Base-by-base conservation (phyloP, 2,888 invertebrate species). In the Spilosoma lubricipeda region DNA sequence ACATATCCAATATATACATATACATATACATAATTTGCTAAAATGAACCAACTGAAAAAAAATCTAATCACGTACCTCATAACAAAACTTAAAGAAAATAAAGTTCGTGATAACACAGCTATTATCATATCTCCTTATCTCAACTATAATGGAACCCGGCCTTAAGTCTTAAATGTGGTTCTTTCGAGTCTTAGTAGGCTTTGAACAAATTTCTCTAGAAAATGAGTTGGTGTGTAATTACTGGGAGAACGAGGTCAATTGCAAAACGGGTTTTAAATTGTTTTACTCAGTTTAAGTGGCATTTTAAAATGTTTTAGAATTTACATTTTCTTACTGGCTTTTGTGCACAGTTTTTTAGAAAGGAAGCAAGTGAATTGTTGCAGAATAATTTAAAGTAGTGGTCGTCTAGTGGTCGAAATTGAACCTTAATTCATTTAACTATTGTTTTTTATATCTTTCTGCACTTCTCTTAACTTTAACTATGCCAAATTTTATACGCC, bases 141-240 rank as follows among this genome's bases (percentile, higher is more conserved):
- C 23, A 33, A 66, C 65, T 39, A 36, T 39, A 66, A 66, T 66
- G 65, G n/a, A 39, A 66, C 36, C 20, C 23, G 36, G 23, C 23
- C 65, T 36, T 30, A 52, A 69, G 70, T 59, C 56, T 36, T 42
- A 70, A 45, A 42, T 27, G 64, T 45, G 27, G 36, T 33, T 70
- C 20, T 42, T 5, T 39, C 27, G 39, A 18, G 42, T 64, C 42
- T 30, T 59, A 23, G 65, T 74, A 76, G 76, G 74, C 71, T 82
- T 73, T 73, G 73, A 77, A 74, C 79, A 74, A 79, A 77, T 82
- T 80, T 80, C 71, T 80, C 69, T 67, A 74, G 72, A 67, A 82
- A 80, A 82, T 80, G 77, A 80, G 77, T 76, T 56, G 69, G 71
- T 80, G 71, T 79, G 72, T 73, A 80, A 80, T 80, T 82, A 82